These are phyloP conservation scores for Temnopleurus reevesii DNA, from an alignment of 53 echinoderm and acorn worm species.

Conservation along the genomic window DNA sequence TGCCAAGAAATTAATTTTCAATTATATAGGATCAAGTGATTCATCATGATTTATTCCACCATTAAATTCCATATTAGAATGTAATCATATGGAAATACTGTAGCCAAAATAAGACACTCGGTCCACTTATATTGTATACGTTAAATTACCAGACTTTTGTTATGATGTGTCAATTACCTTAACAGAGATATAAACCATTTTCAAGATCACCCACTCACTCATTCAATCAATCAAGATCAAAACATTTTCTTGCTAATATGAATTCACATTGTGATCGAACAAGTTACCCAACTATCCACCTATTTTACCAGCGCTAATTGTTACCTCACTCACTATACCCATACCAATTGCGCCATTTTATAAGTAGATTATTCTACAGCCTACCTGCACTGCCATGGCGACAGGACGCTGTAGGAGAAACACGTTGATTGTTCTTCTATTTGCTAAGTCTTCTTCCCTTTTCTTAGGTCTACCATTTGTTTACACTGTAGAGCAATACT, in stretches of 20 bases:
- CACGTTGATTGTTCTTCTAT: conserved; percentile 6
- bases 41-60: no score
- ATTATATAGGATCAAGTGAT: no score
- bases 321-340: not conserved
- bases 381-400: not conserved
- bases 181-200: no score
- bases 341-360: not conserved
- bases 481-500: not conserved
- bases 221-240: no score
- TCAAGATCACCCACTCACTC: no score
- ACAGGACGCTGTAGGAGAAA: conserved; percentile 41
- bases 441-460: not conserved
- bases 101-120: no score
- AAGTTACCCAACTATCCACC: not conserved
- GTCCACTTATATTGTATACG: not conserved
- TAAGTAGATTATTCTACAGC: not conserved
- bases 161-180: no score
- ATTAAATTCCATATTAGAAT: no score
- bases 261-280: not conserved
- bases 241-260: no score
- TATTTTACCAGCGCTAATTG: not conserved
- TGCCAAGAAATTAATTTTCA: no score
- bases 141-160: not conserved
- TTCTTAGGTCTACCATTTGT: not conserved
- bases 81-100: no score